phyloP scores from a whole-genome alignment of 2,888 invertebrate genomes.

The Phyllotreta cruciferae region DNA sequence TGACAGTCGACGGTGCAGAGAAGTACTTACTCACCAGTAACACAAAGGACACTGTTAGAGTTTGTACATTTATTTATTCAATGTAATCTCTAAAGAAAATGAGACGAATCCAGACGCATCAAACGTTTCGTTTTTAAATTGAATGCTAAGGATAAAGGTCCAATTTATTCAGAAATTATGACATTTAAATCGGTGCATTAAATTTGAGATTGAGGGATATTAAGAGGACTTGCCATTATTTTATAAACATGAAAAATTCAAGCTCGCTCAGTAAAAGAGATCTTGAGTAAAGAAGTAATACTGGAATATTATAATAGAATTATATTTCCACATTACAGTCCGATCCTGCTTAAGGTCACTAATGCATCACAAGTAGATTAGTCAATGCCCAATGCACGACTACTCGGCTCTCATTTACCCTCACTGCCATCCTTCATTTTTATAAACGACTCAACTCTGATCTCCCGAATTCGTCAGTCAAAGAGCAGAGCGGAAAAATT shows the following conservation, averaged over 20 bases:
- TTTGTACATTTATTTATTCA: no score
- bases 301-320: not conserved
- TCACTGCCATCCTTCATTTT: slow-evolving; percentile 40
- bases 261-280: no score
- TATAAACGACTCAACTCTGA: slow-evolving; percentile 44
- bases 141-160: not conserved
- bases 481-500: slow-evolving; percentile 38
- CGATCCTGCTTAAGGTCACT: slow-evolving; percentile 35
- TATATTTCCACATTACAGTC: not conserved
- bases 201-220: no score
- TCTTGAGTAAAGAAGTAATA: no score
- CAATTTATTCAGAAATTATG: not conserved
- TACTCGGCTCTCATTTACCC: slow-evolving; percentile 22
- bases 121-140: no score
- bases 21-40: slow-evolving; percentile 11
- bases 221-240: no score
- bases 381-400: slow-evolving; percentile 47
- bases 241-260: no score
- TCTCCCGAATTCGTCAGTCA: slow-evolving; percentile 40
- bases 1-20: slow-evolving; percentile 39
- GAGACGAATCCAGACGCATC: not conserved
- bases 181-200: no score
- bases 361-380: slow-evolving; percentile 43
- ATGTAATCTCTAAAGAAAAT: no score
- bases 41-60: not conserved